A percentile compares a stretch with the other conserved stretches of the same genome.
Conservation (phyloP, 2,888 invertebrate genomes). For the Pomacea canaliculata region DNA sequence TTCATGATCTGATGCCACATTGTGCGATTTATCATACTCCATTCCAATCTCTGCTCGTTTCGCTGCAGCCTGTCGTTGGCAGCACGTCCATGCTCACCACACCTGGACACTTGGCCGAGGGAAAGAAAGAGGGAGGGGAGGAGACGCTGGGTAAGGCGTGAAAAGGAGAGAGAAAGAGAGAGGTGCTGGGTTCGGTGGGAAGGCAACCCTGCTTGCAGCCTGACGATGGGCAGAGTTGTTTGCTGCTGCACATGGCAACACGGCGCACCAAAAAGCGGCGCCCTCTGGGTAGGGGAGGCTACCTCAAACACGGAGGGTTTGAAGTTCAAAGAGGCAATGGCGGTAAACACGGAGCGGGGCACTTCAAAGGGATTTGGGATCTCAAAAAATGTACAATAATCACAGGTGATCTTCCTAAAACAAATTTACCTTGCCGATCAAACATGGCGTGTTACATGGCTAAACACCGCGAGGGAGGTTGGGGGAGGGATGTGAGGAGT, state of each 20-base stretch:
- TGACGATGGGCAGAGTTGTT: neutral
- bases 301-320: slow-evolving; percentile 37
- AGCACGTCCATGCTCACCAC: too few species aligned
- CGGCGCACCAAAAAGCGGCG: neutral
- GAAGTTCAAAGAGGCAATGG: slow-evolving; percentile 40
- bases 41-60: too few species aligned
- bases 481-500: too few species aligned
- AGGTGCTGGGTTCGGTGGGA: neutral
- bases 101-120: neutral
- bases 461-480: slow-evolving; percentile 7
- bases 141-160: neutral
- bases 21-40: too few species aligned
- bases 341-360: slow-evolving; percentile 32
- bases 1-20: too few species aligned
- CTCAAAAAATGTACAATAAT: slow-evolving; percentile 45
- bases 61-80: too few species aligned
- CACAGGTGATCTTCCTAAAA: slow-evolving; percentile 44
- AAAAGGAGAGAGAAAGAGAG: neutral
- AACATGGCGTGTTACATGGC: slow-evolving; percentile 33
- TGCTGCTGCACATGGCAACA: slow-evolving; percentile 7
- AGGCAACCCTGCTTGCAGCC: too few species aligned
- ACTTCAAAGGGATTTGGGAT: slow-evolving; percentile 39
- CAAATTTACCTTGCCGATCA: slow-evolving; percentile 45
- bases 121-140: neutral
- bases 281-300: neutral